Base-by-base conservation (phyloP, 1,140 invertebrate genomes). In the Megathymus violae region DNA sequence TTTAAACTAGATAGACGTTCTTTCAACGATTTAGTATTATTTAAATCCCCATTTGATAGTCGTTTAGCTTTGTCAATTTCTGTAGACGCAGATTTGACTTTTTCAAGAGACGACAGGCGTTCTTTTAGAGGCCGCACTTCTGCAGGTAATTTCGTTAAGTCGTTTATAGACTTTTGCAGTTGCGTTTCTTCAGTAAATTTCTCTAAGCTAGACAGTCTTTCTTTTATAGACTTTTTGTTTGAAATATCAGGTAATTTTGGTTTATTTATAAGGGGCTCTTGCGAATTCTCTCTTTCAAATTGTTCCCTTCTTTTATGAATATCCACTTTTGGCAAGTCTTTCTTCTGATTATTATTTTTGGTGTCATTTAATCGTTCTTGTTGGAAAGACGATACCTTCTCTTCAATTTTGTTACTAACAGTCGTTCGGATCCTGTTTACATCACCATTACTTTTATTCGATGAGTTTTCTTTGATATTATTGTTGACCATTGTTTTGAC, bases 261-360 rank as follows among this genome's bases (percentile, higher is more conserved):
- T 79, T 92, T 92, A 47, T 76, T 92, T 58, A 80, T 84, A 74
- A 84, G 89, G 11, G 79, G 61, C 78, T 91, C 92, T 74, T 83
- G 92, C 47, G 85, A 91, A 68, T 80, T 91, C 77, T 93, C 89
- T 68, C 93, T 94, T 82, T 97, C 96, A 72, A 97, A 97, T 40
- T 97, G 93, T 81, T 96, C 95, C 67, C 96, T 94, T 69, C 96
- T 92, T 84, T 97, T 96, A 44, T 94, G 93, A 63, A 97, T 95
- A 78, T 97, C 95, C 4, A 97, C 95, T 90, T 97, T 97, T 4
- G 95, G 95, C 38, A 95, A 82, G 67, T 92, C 90, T 66, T 94
- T 94, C 61, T 93, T 93, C 58, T 88, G 90, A 56, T 87, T 89
- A 54, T 85, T 86, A 67, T 83, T 81, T 71, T 84, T 88, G 17